A percentile compares a stretch with the other conserved stretches of the same genome.
Evolutionary conservation across 2,888 invertebrate species (phyloP).

Genomic region (Conchocele bisecta): DNA sequence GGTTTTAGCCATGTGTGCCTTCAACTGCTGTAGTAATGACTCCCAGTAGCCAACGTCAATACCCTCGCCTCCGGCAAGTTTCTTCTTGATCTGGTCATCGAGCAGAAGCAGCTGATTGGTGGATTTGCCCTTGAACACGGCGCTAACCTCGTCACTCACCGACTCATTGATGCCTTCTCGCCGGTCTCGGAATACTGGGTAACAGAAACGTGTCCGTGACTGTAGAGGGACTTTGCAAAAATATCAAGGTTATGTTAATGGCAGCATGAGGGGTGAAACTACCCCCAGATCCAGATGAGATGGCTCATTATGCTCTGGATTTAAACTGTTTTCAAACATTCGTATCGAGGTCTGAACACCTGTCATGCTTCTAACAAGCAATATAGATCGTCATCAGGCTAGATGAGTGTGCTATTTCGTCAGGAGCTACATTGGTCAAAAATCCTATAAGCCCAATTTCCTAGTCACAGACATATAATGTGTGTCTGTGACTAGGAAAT

Average conservation of each 20-base stretch:
- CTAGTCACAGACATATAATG: no score
- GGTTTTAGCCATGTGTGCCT: slow-evolving; percentile 97
- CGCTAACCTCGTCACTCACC: slow-evolving; percentile 94
- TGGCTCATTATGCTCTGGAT: no score
- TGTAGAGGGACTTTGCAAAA: no score
- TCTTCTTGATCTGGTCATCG: slow-evolving; percentile 92
- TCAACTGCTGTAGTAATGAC: slow-evolving; percentile 95
- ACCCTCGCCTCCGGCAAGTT: slow-evolving; percentile 93
- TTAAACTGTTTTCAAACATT: no score
- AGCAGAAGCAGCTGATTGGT: slow-evolving; percentile 92
- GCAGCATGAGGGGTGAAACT: not conserved
- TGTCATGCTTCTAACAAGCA: no score
- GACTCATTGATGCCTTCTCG: slow-evolving; percentile 94
- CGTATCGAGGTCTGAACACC: no score
- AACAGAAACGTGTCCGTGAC: no score
- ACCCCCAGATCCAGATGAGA: not conserved
- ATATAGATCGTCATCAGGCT: no score
- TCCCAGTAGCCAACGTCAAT: slow-evolving; percentile 99
- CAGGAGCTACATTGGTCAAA: no score
- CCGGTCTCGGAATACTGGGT: slow-evolving; percentile 83
- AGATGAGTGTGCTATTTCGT: no score
- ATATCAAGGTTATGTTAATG: not conserved
- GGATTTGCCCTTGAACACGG: slow-evolving; percentile 96
- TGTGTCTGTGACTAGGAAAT: no score
- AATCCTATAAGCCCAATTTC: no score